A percentile compares a stretch with the other conserved stretches of the same genome.
Evolutionary conservation across 2,797 vertebrate species (phyloP).

Genomic region (Sebastes steindachneri): DNA sequence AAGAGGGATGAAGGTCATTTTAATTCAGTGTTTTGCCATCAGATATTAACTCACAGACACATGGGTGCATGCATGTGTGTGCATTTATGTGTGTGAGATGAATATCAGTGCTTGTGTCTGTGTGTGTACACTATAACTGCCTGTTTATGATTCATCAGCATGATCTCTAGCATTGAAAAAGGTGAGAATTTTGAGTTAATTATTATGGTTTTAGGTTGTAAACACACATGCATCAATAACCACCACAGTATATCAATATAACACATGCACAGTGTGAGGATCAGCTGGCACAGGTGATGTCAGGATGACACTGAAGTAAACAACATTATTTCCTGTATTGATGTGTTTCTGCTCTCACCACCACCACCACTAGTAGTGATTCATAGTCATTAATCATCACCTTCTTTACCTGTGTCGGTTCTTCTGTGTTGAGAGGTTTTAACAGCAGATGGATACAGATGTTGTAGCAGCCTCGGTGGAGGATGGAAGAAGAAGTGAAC

Average conservation of each 20-base stretch:
- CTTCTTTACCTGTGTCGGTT: conserved; percentile 62
- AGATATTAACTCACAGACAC: conserved; percentile 41
- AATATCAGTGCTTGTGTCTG: background rate
- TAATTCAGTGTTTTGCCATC: conserved; percentile 48
- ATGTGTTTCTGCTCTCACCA: background rate
- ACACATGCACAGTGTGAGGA: background rate
- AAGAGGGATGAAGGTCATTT: conserved; percentile 53
- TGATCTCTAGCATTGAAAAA: background rate
- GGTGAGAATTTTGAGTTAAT: background rate
- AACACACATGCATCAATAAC: background rate
- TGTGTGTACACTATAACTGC: background rate
- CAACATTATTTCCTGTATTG: background rate
- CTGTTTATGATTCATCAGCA: conserved; percentile 8
- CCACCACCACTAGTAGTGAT: background rate
- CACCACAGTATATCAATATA: background rate
- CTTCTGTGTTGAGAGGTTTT: background rate
- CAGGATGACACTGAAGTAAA: background rate
- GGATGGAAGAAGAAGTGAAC: background rate
- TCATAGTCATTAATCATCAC: conserved; percentile 19
- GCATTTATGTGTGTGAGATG: conserved; percentile 11
- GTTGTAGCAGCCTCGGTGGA: conserved; percentile 5
- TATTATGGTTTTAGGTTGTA: background rate
- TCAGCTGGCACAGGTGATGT: background rate
- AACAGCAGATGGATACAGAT: conserved; percentile 18
- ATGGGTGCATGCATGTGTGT: background rate